Base-by-base conservation (phyloP, 92 coral and sea anemone species). In the Epizoanthus stellaris region DNA sequence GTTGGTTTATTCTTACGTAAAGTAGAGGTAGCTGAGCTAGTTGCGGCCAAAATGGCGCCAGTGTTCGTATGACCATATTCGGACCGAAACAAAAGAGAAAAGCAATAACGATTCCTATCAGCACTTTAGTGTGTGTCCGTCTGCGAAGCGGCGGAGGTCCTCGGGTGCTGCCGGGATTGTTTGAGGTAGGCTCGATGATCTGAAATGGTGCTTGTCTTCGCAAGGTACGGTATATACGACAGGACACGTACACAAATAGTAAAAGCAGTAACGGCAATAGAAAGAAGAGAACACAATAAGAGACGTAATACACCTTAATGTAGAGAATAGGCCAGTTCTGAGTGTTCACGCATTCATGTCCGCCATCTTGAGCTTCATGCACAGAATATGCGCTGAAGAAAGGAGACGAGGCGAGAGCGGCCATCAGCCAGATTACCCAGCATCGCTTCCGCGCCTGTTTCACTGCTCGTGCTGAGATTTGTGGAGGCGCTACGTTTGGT, bases 61-160 rank as follows among this genome's bases (percentile, higher is more conserved):
- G 21, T 30, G 67, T 43, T 58, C 81, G 39, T 8, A 49, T 58
- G 39, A 75, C 67, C 17, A 10, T 36, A 25, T 12, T 0, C 5
- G 81, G 81, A 23, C 54, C 81, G 16, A 75, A 23, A 58, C 67
- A 75, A 57, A 58, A 23, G 67, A 75, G 0, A 17, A 75, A 75
- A 9, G 67, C 60, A 36, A 36, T 12, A 75, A 36, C 53, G 40
- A 40, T 54, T 4, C 21, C 66, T 6, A 75, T 3, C 53, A 75
- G 67, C 61, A 57, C 13, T 49, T 58, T 57, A 4, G 67, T 75
- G 45, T 25, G 67, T 17, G n/a, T 54, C 20, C 0, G 66, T 34
- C 14, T 52, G 16, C 12, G 40, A 16, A 17, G 62, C 15, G 30
- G 13, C 80, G 3, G 10, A n/a, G 16, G 36, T 45, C 23, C 19